Evolutionary conservation across 2,113 vertebrate genomes (phyloP).

Genomic region (Oryzias curvinotus): DNA sequence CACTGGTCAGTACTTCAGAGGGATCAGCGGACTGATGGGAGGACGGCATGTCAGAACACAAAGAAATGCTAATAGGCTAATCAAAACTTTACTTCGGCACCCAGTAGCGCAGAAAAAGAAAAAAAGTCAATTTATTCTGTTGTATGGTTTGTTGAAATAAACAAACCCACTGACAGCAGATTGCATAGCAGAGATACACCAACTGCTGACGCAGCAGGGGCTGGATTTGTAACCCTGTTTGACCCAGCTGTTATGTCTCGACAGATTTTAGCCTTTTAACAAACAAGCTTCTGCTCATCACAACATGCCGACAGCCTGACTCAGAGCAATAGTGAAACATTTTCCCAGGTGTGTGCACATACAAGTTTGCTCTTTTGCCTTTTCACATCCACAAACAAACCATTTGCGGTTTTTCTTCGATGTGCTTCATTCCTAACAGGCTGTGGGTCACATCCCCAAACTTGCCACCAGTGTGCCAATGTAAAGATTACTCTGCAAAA

Average conservation of each 20-base stretch:
- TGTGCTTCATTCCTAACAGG: slow-evolving; percentile 14
- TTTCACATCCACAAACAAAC: not conserved
- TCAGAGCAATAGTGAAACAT: slow-evolving; percentile 10
- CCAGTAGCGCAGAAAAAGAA: no score
- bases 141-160: not conserved
- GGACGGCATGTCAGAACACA: slow-evolving; percentile 49
- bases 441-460: slow-evolving; percentile 25
- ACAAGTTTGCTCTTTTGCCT: not conserved
- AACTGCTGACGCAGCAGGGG: slow-evolving; percentile 52
- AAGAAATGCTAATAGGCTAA: slow-evolving; percentile 42
- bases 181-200: slow-evolving; percentile 19
- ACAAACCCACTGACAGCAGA: slow-evolving; percentile 1
- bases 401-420: not conserved
- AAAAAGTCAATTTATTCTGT: not conserved
- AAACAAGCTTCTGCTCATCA: slow-evolving; percentile 37
- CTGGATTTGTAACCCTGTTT: slow-evolving; percentile 19
- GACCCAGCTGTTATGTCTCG: slow-evolving; percentile 18
- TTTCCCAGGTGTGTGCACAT: slow-evolving; percentile 9
- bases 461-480: slow-evolving; percentile 37
- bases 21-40: slow-evolving; percentile 21
- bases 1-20: slow-evolving; percentile 36
- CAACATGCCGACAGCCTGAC: slow-evolving; percentile 3
- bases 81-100: not conserved
- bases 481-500: slow-evolving; percentile 19
- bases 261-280: slow-evolving; percentile 23